These are phyloP conservation scores for Drosophila rellima DNA, from an alignment of 2,888 invertebrate species.

Conservation along the genomic window DNA sequence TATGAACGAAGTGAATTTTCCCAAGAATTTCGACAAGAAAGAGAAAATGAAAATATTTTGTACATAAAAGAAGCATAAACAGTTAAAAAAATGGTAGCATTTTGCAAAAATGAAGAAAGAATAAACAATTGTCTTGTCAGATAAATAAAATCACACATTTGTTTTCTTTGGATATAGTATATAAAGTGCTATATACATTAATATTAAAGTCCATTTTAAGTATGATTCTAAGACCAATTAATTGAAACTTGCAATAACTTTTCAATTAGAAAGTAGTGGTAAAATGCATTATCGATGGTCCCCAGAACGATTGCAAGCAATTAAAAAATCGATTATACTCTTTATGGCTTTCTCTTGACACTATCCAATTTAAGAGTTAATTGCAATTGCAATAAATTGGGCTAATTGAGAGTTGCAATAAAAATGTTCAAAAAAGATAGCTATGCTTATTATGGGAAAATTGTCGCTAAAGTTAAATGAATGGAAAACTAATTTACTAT, in stretches of 20 bases:
- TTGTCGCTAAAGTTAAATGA: neutral
- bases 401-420: neutral
- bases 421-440: neutral
- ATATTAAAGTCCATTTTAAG: too few relatives aligned
- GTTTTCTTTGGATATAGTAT: too few relatives aligned
- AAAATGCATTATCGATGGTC: neutral
- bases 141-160: too few relatives aligned
- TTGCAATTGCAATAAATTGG: neutral
- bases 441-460: neutral
- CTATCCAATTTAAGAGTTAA: neutral
- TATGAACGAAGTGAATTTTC: neutral
- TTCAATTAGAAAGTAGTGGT: neutral
- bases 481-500: too few relatives aligned
- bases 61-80: too few relatives aligned
- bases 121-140: too few relatives aligned
- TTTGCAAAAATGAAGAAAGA: too few relatives aligned
- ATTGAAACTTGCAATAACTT: neutral
- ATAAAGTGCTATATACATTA: too few relatives aligned
- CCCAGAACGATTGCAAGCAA: neutral
- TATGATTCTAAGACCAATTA: too few relatives aligned
- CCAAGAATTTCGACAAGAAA: too few relatives aligned
- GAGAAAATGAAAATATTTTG: too few relatives aligned
- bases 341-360: neutral
- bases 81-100: too few relatives aligned
- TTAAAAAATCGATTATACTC: neutral